A percentile compares a stretch with the other conserved stretches of the same genome.
Evolutionary conservation across 2,888 invertebrate species (phyloP).

Genomic region (Buathra laborator): DNA sequence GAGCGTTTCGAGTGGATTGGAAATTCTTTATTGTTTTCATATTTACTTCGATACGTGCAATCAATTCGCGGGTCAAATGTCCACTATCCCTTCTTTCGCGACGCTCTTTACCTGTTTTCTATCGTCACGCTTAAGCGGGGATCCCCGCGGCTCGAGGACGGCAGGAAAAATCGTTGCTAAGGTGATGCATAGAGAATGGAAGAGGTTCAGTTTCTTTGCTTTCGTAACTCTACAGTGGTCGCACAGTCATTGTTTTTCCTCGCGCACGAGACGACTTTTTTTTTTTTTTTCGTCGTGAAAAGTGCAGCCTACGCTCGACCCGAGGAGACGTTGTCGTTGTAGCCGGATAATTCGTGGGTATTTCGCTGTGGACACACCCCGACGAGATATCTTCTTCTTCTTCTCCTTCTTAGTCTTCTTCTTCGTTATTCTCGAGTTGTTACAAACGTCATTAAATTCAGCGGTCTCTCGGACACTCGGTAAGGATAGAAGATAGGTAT

Average conservation of each 20-base stretch:
- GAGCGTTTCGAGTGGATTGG: neutral
- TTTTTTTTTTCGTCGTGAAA: neutral
- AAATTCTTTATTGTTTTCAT: neutral
- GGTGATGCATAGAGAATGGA: neutral
- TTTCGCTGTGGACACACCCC: conserved; percentile 26
- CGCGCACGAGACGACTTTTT: conserved; percentile 13
- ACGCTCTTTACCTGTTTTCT: neutral
- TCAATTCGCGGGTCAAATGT: neutral
- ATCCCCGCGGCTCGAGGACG: neutral
- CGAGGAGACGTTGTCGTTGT: neutral
- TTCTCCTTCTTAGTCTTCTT: conserved; percentile 8
- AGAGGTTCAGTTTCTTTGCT: neutral
- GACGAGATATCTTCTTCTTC: conserved; percentile 8
- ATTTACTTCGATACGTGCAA: neutral
- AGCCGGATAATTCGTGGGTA: conserved; percentile 5
- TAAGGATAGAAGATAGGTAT: conserved; percentile 9
- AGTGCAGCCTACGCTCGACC: neutral
- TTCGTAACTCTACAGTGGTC: neutral
- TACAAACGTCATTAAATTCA: conserved; percentile 24
- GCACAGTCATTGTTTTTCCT: conserved; percentile 12
- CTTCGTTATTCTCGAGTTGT: conserved; percentile 11
- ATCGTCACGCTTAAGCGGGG: neutral
- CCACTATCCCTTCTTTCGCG: neutral
- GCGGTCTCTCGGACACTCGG: conserved; percentile 9
- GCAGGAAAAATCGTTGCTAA: neutral